Evolutionary conservation across 2,113 vertebrate genomes (phyloP).

Genomic region (Menidia beryllina): DNA sequence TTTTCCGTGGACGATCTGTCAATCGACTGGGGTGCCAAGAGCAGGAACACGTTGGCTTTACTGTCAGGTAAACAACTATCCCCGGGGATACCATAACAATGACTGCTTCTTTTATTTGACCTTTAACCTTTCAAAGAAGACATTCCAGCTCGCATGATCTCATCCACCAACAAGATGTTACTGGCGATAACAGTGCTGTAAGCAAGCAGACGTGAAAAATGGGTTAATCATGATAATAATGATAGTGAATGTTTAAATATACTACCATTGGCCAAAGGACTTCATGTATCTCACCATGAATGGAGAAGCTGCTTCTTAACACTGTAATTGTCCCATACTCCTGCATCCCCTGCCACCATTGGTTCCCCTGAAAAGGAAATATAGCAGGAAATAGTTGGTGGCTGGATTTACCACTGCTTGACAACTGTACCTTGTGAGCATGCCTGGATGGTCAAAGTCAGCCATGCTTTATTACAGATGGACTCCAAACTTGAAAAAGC

Average conservation of each 20-base stretch:
- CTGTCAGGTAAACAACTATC: slow-evolving; percentile 47
- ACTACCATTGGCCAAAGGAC: background rate
- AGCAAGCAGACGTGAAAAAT: background rate
- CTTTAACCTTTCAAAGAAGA: slow-evolving; percentile 95
- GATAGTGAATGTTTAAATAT: too few relatives aligned
- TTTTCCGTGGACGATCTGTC: slow-evolving; percentile 18
- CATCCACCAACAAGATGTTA: slow-evolving; percentile 97
- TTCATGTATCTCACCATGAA: slow-evolving; percentile 86
- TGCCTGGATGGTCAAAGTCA: too few relatives aligned
- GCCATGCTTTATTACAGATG: too few relatives aligned
- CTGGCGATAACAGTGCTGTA: slow-evolving; percentile 94
- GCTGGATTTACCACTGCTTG: too few relatives aligned
- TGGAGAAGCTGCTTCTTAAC: slow-evolving; percentile 99
- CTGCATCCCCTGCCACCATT: slow-evolving; percentile 90
- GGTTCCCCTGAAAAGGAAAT: slow-evolving; percentile 87
- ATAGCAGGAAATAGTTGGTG: too few relatives aligned
- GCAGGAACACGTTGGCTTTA: slow-evolving; percentile 36
- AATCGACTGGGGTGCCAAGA: slow-evolving; percentile 41
- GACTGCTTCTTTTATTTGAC: slow-evolving; percentile 25
- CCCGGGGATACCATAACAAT: slow-evolving; percentile 25
- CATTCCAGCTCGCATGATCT: slow-evolving; percentile 98
- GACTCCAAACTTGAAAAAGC: background rate
- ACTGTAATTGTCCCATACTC: slow-evolving; percentile 97
- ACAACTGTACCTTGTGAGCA: too few relatives aligned
- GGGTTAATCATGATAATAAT: rapidly evolving